Percentiles rank a stretch among this genome's conserved stretches.
Evolutionary conservation across 2,113 vertebrate genomes (phyloP).

Genomic region (Saiga tatarica): DNA sequence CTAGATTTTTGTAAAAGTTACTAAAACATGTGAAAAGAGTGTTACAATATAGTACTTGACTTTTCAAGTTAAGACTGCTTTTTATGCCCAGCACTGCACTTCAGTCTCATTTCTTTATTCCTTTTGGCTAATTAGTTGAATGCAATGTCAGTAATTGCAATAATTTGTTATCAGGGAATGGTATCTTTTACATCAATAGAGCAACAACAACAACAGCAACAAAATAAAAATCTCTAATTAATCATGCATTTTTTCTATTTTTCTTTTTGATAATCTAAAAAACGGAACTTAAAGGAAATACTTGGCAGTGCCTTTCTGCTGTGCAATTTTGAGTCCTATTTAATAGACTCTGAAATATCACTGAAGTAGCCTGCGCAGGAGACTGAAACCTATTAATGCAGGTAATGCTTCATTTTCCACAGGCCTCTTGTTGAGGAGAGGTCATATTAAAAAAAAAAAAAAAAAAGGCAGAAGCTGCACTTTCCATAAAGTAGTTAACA

Average conservation of each 20-base stretch:
- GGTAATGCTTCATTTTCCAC: slow-evolving; percentile 64
- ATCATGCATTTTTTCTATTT: neutral
- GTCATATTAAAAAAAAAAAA: neutral
- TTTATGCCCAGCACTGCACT: neutral
- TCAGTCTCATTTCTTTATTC: neutral
- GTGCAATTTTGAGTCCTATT: slow-evolving; percentile 50
- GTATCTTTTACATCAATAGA: neutral
- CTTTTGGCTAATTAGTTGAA: neutral
- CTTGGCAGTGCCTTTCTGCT: slow-evolving; percentile 54
- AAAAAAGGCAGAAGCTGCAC: neutral
- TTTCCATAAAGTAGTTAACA: slow-evolving; percentile 51
- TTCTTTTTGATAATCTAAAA: slow-evolving; percentile 31
- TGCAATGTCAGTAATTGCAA: neutral
- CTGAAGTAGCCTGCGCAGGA: neutral
- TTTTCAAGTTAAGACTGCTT: slow-evolving; percentile 7
- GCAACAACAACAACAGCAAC: neutral
- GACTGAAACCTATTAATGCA: slow-evolving; percentile 69
- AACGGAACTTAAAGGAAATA: slow-evolving; percentile 43
- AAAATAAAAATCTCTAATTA: neutral
- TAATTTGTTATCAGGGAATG: neutral
- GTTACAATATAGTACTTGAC: neutral
- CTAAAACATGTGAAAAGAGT: neutral
- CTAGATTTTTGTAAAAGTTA: neutral
- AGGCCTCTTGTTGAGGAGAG: slow-evolving; percentile 28
- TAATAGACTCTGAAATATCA: slow-evolving; percentile 59